Percentiles rank a stretch among this genome's conserved stretches.
Conservation (phyloP, 2,888 invertebrate genomes). For the Polyommatus iphigenia region DNA sequence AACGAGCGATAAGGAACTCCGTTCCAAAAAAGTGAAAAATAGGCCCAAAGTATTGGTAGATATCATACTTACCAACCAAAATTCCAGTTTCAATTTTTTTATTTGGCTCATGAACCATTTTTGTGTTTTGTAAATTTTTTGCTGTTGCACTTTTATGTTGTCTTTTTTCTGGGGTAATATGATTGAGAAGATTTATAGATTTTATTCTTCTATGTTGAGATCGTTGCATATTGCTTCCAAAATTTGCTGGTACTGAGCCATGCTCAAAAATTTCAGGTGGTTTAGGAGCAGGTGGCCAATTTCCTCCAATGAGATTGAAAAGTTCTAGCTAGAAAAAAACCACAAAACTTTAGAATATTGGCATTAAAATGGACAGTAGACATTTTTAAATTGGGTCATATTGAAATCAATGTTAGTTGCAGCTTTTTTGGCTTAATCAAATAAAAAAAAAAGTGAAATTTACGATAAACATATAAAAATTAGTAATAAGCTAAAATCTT, state of each 20-base stretch:
- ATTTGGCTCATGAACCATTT: conserved; percentile 71
- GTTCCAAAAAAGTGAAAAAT: background rate
- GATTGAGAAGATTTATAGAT: conserved; percentile 81
- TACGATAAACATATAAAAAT: too few relatives aligned
- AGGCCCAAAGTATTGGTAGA: background rate
- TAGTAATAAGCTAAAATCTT: too few relatives aligned
- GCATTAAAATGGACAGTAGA: background rate
- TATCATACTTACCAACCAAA: conserved; percentile 61
- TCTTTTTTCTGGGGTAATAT: conserved; percentile 71
- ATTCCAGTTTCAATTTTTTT: conserved; percentile 71
- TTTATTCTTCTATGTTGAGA: conserved; percentile 75
- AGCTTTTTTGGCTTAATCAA: background rate
- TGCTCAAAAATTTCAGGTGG: conserved; percentile 60
- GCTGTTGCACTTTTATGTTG: conserved; percentile 52
- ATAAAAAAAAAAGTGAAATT: too few relatives aligned
- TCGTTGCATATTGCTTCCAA: conserved; percentile 65
- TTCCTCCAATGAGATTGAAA: conserved; percentile 70
- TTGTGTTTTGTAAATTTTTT: conserved; percentile 50
- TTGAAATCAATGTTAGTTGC: background rate
- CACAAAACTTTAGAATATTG: background rate
- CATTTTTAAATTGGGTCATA: background rate
- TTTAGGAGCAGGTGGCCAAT: conserved; percentile 72
- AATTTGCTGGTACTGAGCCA: conserved; percentile 57
- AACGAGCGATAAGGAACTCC: too few relatives aligned
- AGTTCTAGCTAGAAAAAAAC: conserved; percentile 62